Base-by-base conservation (phyloP, 2,888 invertebrate species). In the Eretmocerus hayati region DNA sequence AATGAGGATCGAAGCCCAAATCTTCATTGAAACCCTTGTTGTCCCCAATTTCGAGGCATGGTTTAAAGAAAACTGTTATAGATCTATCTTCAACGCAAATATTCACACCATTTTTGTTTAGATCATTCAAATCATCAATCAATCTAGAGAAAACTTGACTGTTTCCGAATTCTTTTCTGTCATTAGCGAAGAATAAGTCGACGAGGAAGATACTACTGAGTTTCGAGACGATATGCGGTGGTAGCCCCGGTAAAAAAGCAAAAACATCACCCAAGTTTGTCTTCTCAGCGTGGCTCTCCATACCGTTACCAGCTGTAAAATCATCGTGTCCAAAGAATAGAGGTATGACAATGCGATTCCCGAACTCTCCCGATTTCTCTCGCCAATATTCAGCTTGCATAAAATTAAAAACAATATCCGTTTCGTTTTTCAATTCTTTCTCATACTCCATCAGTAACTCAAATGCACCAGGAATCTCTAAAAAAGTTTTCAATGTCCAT, bases 401-500 rank as follows among this genome's bases (percentile, higher is more conserved):
- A 15, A 35, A 36, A n/a, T 43, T n/a, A 33, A 35, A 35, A 15
- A 35, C 36, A 13, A 42, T 35, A 13, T 23, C 36, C 15, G 2
- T 22, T 13, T 43, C 35, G 11, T 2, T 22, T 6, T 21, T 8
- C 16, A 43, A 36, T n/a, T 23, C 8, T 11, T 33, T 22, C 26
- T 35, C 36, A n/a, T 22, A 23, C 15, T 21, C 30, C 18, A 8
- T n/a, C 4, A 43, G 16, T 5, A 35, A 18, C 5, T 35, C 22
- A 23, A 21, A 43, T 5, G 11, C 4, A 11, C 23, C 43, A 15
- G 43, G 43, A 9, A 43, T n/a, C 18, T 43, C 35, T 22, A 43
- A 16, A 4, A 35, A 36, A 18, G 18, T n/a, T 15, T 43, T 43
- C 15, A 43, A 15, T 11, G 15, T 35, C 35, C 35, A 43, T 23